Evolutionary conservation across 2,113 vertebrate species (phyloP).

Genomic region (Hippolais icterina): DNA sequence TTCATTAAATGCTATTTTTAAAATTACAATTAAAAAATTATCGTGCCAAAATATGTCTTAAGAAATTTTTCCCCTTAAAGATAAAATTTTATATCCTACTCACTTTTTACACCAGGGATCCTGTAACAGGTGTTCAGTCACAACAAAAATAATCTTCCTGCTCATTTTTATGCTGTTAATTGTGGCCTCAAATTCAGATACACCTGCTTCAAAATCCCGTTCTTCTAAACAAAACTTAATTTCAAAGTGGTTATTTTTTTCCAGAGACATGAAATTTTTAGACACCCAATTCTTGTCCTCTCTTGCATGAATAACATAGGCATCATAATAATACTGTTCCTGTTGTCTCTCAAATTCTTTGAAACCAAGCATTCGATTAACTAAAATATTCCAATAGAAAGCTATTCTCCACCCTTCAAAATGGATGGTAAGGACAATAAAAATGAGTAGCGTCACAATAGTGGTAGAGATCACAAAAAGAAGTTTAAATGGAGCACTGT

Average conservation of each 20-base stretch:
- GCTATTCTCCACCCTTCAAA: conserved; percentile 92
- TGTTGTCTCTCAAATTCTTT: conserved; percentile 76
- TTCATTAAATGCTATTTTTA: background rate
- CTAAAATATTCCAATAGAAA: conserved; percentile 88
- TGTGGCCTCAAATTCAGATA: conserved; percentile 79
- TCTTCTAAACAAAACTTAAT: conserved; percentile 87
- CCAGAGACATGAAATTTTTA: conserved; percentile 79
- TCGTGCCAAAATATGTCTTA: background rate
- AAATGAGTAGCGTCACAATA: conserved; percentile 62
- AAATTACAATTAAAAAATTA: background rate
- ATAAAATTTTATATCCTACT: conserved; percentile 18
- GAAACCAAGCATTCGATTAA: conserved; percentile 85
- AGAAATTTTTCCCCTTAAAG: background rate
- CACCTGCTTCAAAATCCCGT: conserved; percentile 84
- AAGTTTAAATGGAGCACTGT: conserved; percentile 84
- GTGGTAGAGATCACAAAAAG: conserved; percentile 79
- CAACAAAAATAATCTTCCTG: conserved; percentile 88
- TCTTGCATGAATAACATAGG: conserved; percentile 85
- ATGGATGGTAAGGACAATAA: conserved; percentile 73
- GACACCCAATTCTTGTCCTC: conserved; percentile 85
- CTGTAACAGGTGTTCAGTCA: conserved; percentile 86
- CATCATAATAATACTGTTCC: conserved; percentile 81
- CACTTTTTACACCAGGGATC: conserved; percentile 89
- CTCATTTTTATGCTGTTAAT: conserved; percentile 84
- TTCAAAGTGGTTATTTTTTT: conserved; percentile 64